phyloP scores from a whole-genome alignment of 2,888 invertebrate species.

The Aspidiotus destructor region DNA sequence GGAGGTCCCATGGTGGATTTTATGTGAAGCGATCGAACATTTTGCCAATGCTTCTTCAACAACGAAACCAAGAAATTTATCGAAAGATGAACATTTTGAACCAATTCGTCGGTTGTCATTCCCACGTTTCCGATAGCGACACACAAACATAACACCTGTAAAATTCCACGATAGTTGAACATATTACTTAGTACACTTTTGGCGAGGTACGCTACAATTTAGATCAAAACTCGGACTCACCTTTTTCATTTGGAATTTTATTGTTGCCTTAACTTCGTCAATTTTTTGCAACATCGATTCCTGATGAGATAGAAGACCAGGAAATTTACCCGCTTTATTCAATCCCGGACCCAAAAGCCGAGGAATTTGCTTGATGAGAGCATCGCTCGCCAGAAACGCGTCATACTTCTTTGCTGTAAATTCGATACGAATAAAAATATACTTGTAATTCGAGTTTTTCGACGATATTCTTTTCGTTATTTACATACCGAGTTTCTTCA shows the following conservation, averaged over 20 bases:
- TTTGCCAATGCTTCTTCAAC: conserved; percentile 99
- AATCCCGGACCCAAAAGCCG: conserved; percentile 95
- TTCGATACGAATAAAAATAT: too few species aligned
- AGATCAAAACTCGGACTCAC: background rate
- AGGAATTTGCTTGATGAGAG: conserved; percentile 98
- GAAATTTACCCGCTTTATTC: conserved; percentile 99
- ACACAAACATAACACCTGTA: conserved; percentile 85
- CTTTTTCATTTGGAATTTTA: conserved; percentile 99
- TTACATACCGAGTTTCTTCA: conserved; percentile 76
- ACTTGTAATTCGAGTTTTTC: too few species aligned
- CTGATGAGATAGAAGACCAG: conserved; percentile 91
- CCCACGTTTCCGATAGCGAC: conserved; percentile 96
- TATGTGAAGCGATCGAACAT: conserved; percentile 93
- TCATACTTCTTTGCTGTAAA: conserved; percentile 71
- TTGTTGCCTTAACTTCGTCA: conserved; percentile 97
- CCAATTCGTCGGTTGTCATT: conserved; percentile 92
- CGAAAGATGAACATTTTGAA: conserved; percentile 90
- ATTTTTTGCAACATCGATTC: conserved; percentile 93
- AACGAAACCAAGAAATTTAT: conserved; percentile 99
- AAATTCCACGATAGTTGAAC: background rate
- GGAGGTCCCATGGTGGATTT: conserved; percentile 99
- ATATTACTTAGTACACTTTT: too few species aligned
- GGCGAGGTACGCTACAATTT: too few species aligned
- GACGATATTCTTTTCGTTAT: too few species aligned
- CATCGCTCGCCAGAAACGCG: conserved; percentile 97